These are phyloP conservation scores for Rhabdornis inornatus DNA, from an alignment of 2,113 vertebrate species.

Conservation along the genomic window DNA sequence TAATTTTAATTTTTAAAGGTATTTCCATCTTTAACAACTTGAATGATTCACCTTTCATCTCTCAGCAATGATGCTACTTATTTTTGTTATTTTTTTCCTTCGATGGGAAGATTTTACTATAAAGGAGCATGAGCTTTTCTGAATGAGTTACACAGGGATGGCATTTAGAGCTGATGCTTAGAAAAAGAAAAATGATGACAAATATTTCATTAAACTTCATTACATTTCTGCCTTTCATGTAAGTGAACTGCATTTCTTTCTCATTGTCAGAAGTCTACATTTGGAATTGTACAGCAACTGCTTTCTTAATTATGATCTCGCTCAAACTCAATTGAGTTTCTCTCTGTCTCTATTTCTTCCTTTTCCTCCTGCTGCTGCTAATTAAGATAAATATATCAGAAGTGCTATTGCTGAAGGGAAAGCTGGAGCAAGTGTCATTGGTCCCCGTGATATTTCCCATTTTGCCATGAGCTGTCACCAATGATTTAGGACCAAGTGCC, in stretches of 20 bases:
- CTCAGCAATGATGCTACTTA: not conserved
- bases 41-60: not conserved
- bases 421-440: conserved; percentile 47
- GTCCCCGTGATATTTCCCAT: conserved; percentile 25
- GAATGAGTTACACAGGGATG: not conserved
- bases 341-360: conserved; percentile 32
- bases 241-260: not conserved
- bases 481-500: conserved; percentile 48
- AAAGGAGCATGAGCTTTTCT: not conserved
- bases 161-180: not conserved
- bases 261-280: not conserved
- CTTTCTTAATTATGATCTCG: conserved; percentile 47
- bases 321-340: conserved; percentile 33
- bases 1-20: not conserved
- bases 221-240: not conserved
- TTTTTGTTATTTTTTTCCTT: not conserved
- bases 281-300: not conserved
- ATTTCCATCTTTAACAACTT: not conserved
- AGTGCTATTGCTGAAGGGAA: conserved; percentile 44
- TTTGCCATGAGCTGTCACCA: conserved; percentile 53
- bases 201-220: not conserved
- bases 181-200: not conserved
- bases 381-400: conserved; percentile 68
- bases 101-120: not conserved
- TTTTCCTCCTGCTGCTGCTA: conserved; percentile 38